Base-by-base conservation (phyloP, 1,140 invertebrate species). In the Hycleus cichorii region DNA sequence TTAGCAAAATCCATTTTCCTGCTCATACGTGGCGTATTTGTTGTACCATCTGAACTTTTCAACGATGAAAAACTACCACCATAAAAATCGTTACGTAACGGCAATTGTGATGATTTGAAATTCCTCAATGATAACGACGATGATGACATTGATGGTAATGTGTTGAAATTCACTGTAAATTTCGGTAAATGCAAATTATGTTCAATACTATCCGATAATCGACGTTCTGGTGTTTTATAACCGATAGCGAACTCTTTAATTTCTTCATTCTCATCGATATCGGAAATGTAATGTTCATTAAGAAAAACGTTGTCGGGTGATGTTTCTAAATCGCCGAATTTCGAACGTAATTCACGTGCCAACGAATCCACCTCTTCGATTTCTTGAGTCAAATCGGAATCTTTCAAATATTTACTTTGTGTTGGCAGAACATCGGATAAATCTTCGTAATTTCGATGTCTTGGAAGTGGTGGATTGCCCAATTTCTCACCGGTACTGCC, bases 181-280 rank as follows among this genome's bases (percentile, higher is more conserved):
- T 32, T 32, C 32, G 32, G 4, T 32, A 7, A 32, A 5, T 32
- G 32, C 7, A 51, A 40, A 39, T 54, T 47, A 3, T 47, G 11
- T 4, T 55, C 40, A 8, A 39, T 49, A 48, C 50, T 48, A 27
- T 58, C 54, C 42, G 62, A 65, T 39, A 52, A 46, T 24, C 65
- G 50, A 45, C 66, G 53, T 44, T 68, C 64, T 7, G 61, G 66
- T 11, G 58, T 58, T 45, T 64, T 62, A 42, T 68, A 69, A 3
- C 65, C 68, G 44, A 53, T 64, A 10, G 61, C 57, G 56, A 72
- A 72, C 45, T 71, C 50, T 56, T 70, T 71, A 43, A 71, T 67
- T 55, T 72, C 70, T 55, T 70, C 70, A 53, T 73, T 71, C 62
- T 73, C 71, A 48, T 73, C 71, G 47, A 73, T 73, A 53, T 73